Evolutionary conservation across 2,797 vertebrate species (phyloP).

Genomic region (Labeo calbasu): DNA sequence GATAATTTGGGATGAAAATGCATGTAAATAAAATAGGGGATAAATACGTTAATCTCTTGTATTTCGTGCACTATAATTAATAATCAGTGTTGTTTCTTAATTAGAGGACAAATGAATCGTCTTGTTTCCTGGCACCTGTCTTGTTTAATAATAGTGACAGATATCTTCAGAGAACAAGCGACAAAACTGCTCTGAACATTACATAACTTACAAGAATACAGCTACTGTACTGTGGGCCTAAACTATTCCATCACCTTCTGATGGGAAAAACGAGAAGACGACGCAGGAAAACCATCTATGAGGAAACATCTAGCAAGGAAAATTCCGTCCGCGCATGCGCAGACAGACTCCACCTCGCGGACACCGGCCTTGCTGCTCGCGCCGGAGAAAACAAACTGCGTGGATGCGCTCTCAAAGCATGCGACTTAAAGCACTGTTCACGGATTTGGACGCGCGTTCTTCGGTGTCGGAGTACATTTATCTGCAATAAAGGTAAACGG

Average conservation of each 20-base stretch:
- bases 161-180: neutral
- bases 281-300: neutral
- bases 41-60: neutral
- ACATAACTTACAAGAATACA: neutral
- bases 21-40: neutral
- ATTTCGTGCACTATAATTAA: neutral
- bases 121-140: neutral
- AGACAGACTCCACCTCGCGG: constrained; percentile 32
- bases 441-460: constrained; percentile 5
- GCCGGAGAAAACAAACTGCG: constrained; percentile 65
- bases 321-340: constrained; percentile 33
- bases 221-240: neutral
- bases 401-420: constrained; percentile 48
- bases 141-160: neutral
- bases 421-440: constrained; percentile 1
- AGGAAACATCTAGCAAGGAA: neutral
- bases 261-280: neutral
- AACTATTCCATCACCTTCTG: neutral
- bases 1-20: neutral
- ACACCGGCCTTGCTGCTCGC: constrained; percentile 49
- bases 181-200: neutral
- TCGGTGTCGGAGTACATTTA: neutral
- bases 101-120: neutral
- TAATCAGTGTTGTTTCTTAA: neutral
- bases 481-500: constrained; percentile 38